A percentile compares a stretch with the other conserved stretches of the same genome.
phyloP scores from a whole-genome alignment of 2,888 invertebrate species.

The Acanthopleura granulata region DNA sequence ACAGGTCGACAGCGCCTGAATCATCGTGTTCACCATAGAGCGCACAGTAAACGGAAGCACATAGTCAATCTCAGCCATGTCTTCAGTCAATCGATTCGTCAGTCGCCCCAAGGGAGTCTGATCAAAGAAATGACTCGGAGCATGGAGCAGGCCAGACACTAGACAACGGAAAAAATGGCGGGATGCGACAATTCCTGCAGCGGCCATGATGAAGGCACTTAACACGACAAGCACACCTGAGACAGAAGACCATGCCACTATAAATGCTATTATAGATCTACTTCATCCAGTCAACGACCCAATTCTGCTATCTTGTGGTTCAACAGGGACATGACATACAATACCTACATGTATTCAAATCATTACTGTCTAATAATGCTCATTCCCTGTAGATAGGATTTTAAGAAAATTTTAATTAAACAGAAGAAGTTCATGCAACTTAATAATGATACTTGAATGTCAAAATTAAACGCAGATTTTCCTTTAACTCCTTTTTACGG shows the following conservation, averaged over 20 bases:
- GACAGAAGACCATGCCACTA: conserved; percentile 18
- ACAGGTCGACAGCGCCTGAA: conserved; percentile 39
- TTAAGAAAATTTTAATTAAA: too few species aligned
- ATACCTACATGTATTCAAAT: too few species aligned
- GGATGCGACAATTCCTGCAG: conserved; percentile 69
- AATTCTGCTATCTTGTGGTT: too few species aligned
- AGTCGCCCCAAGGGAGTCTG: conserved; percentile 70
- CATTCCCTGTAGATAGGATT: too few species aligned
- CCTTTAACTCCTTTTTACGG: too few species aligned
- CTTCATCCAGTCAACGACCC: too few species aligned
- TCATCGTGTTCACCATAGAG: conserved; percentile 57
- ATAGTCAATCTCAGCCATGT: conserved; percentile 58
- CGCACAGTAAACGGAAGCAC: conserved; percentile 61
- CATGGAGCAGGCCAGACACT: conserved; percentile 59
- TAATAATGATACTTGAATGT: too few species aligned
- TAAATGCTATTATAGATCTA: too few species aligned
- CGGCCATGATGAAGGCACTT: conserved; percentile 57
- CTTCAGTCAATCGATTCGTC: conserved; percentile 66
- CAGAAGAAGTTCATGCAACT: too few species aligned
- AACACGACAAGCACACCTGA: conserved; percentile 52
- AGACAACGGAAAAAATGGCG: conserved; percentile 60
- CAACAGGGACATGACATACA: too few species aligned
- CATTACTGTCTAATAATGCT: too few species aligned
- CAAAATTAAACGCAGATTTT: too few species aligned
- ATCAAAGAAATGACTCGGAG: conserved; percentile 54